Base-by-base conservation (phyloP, 2,113 vertebrate species). In the Cygnus atratus region DNA sequence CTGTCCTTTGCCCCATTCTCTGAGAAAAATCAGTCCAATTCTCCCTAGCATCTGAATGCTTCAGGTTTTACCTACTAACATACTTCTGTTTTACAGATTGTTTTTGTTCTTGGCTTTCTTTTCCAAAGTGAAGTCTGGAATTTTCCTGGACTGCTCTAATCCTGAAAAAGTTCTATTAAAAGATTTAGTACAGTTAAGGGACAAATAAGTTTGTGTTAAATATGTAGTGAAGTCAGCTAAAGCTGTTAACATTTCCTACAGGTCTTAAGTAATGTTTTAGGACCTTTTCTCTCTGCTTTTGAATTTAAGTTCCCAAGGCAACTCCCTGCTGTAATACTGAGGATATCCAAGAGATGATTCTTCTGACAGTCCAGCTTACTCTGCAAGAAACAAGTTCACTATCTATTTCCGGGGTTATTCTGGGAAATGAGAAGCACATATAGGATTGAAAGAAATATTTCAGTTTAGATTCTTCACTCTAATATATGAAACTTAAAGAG, bases 161-260 rank as follows among this genome's bases (percentile, higher is more conserved):
- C 72, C 88, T 84, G 77, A 96, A 96, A 95, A 96, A 96, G 90
- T 83, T 83, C 91, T 96, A 97, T 94, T 96, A 96, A 95, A 94
- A 95, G 91, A 95, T 87, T 94, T 94, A 82, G 50, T 91, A 43
- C 35, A 57, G 72, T 71, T 94, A 59, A 90, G 84, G 92, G 76
- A 77, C 67, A 79, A 95, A 62, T 63, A 79, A 85, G 50, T 77
- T 94, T 57, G 22, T 35, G 43, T 73, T 84, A 70, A 74, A 87
- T 77, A 84, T 18, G 29, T 43, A 77, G 28, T 73, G 84, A 88
- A 84, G 89, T 91, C 92, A 89, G 65, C 73, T 91, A 65, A 93
- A 94, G 55, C 25, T 16, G 14, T 66, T 88, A 91, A 67, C 29
- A 28, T 88, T 94, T 88, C 37, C 57, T 73, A 22, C 72, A 75